phyloP scores from a whole-genome alignment of 2,113 vertebrate species.

The Reinhardtius hippoglossoides region DNA sequence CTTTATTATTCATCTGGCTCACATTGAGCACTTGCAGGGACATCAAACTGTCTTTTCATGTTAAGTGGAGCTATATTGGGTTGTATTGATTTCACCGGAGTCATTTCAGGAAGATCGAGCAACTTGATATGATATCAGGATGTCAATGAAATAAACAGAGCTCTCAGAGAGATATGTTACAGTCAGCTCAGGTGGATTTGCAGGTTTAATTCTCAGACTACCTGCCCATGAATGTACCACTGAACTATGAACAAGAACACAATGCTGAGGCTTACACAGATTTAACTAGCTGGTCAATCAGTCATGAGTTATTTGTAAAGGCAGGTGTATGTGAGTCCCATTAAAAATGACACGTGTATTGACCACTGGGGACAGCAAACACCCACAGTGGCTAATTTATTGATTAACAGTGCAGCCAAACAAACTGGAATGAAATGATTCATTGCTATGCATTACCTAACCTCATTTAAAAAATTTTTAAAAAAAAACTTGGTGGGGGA shows the following conservation, averaged over 20 bases:
- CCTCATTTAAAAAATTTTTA: not conserved
- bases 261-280: not conserved
- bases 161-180: slow-evolving; percentile 43
- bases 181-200: not conserved
- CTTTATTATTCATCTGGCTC: slow-evolving; percentile 48
- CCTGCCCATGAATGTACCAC: no score
- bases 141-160: slow-evolving; percentile 31
- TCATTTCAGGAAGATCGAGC: slow-evolving; percentile 65
- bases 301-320: no score
- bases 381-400: no score
- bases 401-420: not conserved
- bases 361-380: no score
- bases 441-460: not conserved
- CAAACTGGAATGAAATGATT: not conserved
- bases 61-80: slow-evolving; percentile 47
- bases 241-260: not conserved
- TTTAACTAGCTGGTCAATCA: no score
- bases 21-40: slow-evolving; percentile 21
- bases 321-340: no score
- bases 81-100: slow-evolving; percentile 53
- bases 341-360: no score
- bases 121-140: slow-evolving; percentile 51
- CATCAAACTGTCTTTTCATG: slow-evolving; percentile 48
- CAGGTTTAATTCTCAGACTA: not conserved
- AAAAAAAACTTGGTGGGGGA: not conserved